Conservation (phyloP, 2,113 vertebrate species). For the Rhipidura dahli region DNA sequence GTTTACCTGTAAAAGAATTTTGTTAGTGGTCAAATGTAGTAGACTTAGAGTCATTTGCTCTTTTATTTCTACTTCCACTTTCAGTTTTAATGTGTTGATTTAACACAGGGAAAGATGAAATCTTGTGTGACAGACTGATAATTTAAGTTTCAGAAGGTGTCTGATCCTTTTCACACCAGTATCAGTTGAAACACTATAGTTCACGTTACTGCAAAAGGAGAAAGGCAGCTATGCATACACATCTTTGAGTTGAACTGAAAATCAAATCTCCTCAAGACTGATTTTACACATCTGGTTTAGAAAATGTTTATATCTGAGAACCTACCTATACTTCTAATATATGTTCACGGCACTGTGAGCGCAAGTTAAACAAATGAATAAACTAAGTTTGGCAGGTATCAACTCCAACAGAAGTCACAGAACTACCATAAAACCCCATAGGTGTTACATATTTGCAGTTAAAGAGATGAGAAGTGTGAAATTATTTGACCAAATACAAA, state of each 20-base stretch:
- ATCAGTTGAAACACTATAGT: not conserved
- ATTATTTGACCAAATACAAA: not conserved
- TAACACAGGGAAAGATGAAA: not conserved
- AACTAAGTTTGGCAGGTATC: not conserved
- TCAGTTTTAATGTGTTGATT: not conserved
- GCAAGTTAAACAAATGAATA: not conserved
- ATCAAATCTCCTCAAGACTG: not conserved
- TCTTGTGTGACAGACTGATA: not conserved
- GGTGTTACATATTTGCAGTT: not conserved
- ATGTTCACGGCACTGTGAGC: not conserved
- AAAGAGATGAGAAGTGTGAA: not conserved
- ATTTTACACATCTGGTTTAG: not conserved
- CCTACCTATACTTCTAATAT: not conserved
- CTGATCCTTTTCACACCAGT: not conserved
- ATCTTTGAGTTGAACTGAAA: not conserved
- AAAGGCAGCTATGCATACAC: not conserved
- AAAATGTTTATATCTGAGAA: not conserved
- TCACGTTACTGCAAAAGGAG: not conserved
- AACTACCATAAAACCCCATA: not conserved
- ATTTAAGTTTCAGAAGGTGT: not conserved
- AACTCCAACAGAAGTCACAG: not conserved
- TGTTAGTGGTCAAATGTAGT: not conserved
- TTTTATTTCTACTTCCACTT: not conserved
- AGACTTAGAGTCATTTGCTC: not conserved
- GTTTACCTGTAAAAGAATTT: not conserved